Evolutionary conservation across 2,888 invertebrate species (phyloP).

Genomic region (Caenorhabditis plicata): DNA sequence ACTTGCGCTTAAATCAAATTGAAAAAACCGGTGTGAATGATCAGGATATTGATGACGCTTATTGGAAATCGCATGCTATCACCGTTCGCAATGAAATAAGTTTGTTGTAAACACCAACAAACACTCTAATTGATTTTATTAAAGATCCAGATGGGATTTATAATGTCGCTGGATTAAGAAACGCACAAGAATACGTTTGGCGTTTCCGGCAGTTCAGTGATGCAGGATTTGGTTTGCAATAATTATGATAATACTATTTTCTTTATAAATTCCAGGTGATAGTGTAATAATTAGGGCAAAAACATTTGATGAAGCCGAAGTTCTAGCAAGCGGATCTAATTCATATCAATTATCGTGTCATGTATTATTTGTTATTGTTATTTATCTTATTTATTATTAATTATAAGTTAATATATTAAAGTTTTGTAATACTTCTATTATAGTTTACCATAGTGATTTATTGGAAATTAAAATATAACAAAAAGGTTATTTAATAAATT

Average conservation of each 20-base stretch:
- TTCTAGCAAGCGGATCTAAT: too few species aligned
- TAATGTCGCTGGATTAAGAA: slow-evolving; percentile 51
- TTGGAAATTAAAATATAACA: slow-evolving; percentile 3
- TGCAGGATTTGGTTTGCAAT: slow-evolving; percentile 55
- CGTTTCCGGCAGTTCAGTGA: slow-evolving; percentile 54
- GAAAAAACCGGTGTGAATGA: slow-evolving; percentile 17
- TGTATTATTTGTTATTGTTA: too few species aligned
- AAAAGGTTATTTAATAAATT: too few species aligned
- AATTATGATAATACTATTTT: slow-evolving; percentile 4
- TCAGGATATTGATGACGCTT: slow-evolving; percentile 16
- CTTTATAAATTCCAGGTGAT: slow-evolving; percentile 11
- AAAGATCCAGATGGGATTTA: slow-evolving; percentile 40
- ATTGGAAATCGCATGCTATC: slow-evolving; percentile 22
- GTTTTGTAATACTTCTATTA: too few species aligned
- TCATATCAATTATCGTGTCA: too few species aligned
- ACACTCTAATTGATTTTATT: neutral
- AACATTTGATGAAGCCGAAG: slow-evolving; percentile 23
- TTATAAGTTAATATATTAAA: too few species aligned
- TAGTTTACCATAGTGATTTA: too few species aligned
- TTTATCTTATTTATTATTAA: too few species aligned
- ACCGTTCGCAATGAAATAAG: slow-evolving; percentile 3
- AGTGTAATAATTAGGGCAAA: slow-evolving; percentile 28
- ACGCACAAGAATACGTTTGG: slow-evolving; percentile 55
- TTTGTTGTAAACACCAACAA: neutral
- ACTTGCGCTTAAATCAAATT: slow-evolving; percentile 14